Conservation (phyloP, 1,140 invertebrate genomes). For the Nephotettix cincticeps region DNA sequence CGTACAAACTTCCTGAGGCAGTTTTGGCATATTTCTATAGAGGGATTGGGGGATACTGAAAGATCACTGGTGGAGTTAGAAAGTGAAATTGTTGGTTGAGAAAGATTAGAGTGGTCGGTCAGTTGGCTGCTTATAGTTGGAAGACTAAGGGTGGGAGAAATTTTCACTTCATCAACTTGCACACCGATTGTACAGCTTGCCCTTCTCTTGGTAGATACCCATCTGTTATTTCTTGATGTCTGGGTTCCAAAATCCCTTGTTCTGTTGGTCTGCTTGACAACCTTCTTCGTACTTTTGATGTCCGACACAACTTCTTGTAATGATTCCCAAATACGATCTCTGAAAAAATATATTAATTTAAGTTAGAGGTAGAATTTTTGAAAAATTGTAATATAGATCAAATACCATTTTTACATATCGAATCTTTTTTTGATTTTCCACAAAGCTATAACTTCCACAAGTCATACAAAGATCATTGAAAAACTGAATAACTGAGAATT, state of each 20-base stretch:
- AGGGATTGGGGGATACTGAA: not conserved
- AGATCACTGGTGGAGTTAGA: not conserved
- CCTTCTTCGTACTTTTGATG: not conserved
- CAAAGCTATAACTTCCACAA: too few species aligned
- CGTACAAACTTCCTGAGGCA: not conserved
- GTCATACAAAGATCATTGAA: too few species aligned
- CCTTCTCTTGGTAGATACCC: not conserved
- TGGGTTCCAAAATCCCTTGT: constrained; percentile 30
- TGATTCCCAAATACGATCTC: constrained; percentile 41
- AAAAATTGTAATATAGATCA: constrained; percentile 8
- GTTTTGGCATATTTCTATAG: not conserved
- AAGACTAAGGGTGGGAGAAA: not conserved
- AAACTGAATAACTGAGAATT: too few species aligned
- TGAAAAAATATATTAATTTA: constrained; percentile 24
- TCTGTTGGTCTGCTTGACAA: not conserved
- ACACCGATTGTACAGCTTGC: not conserved
- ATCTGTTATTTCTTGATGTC: constrained; percentile 12
- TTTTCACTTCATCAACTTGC: not conserved
- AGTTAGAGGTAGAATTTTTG: constrained; percentile 1
- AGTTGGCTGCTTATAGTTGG: not conserved
- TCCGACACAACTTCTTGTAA: constrained; percentile 42
- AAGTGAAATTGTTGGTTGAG: too few species aligned
- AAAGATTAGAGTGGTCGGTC: not conserved
- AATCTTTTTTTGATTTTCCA: too few species aligned
- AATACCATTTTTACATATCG: too few species aligned